These are phyloP conservation scores for Poeciliopsis presidionis DNA, from an alignment of 2,797 vertebrate genomes.

Conservation along the genomic window DNA sequence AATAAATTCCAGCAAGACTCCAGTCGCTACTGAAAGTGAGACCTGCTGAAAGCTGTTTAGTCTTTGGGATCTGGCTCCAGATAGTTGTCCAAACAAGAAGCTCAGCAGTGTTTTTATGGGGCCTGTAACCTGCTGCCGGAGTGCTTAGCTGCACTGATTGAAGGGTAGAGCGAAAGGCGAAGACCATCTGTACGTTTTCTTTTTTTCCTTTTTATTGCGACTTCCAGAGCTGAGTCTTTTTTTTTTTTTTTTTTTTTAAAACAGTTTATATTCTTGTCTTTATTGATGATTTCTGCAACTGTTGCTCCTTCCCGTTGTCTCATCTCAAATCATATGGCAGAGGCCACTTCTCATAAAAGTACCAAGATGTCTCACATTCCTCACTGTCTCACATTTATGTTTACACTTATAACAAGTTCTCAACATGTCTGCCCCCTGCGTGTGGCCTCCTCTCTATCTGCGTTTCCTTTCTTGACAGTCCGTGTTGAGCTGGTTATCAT, in stretches of 20 bases:
- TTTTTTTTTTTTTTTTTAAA: too few species aligned
- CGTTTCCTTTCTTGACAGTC: slow-evolving; percentile 3
- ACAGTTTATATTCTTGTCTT: neutral
- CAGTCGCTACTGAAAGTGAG: slow-evolving; percentile 11
- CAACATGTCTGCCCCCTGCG: slow-evolving; percentile 17
- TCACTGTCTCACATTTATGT: slow-evolving; percentile 33
- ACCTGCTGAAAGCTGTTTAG: slow-evolving; percentile 25
- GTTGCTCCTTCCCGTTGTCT: neutral
- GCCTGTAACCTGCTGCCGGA: slow-evolving; percentile 30
- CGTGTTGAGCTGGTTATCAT: slow-evolving; percentile 55
- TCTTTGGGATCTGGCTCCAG: slow-evolving; percentile 2
- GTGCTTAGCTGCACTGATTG: slow-evolving; percentile 19
- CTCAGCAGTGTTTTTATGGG: slow-evolving; percentile 46
- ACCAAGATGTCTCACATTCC: slow-evolving; percentile 35
- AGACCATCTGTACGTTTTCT: neutral
- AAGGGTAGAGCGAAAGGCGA: slow-evolving; percentile 2
- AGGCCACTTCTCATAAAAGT: slow-evolving; percentile 38
- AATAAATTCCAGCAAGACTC: neutral
- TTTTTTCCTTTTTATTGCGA: neutral
- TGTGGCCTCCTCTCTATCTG: slow-evolving; percentile 6
- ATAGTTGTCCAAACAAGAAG: slow-evolving; percentile 38
- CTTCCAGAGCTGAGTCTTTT: neutral
- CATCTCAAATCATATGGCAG: slow-evolving; percentile 16
- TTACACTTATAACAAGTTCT: slow-evolving; percentile 23
- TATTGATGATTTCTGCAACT: neutral